phyloP scores from a whole-genome alignment of 2,113 vertebrate species.

The Laterallus jamaicensis region DNA sequence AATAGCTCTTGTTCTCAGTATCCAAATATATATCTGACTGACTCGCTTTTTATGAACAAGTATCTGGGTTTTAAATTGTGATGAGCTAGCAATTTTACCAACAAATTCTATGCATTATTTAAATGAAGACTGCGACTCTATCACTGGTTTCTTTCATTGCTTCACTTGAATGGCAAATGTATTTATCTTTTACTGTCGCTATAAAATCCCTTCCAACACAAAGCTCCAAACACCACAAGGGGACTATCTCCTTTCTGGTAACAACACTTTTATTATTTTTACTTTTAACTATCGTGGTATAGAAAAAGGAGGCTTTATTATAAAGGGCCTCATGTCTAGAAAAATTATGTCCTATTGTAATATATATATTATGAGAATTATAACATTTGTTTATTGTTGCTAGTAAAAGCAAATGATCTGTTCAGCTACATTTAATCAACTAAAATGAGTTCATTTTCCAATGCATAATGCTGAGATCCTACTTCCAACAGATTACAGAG shows the following conservation, averaged over 20 bases:
- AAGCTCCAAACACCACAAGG: neutral
- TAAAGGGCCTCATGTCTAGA: neutral
- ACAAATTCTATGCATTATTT: slow-evolving; percentile 6
- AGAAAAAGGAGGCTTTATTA: neutral
- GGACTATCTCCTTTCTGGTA: slow-evolving; percentile 1
- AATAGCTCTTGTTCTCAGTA: neutral
- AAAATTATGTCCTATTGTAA: neutral
- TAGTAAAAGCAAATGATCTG: slow-evolving; percentile 25
- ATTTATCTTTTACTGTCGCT: slow-evolving; percentile 40
- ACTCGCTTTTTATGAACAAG: neutral
- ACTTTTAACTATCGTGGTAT: neutral
- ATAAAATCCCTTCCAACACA: slow-evolving; percentile 26
- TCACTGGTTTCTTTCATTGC: neutral
- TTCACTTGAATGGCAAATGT: slow-evolving; percentile 1
- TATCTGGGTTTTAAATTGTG: neutral
- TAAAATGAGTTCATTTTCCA: neutral
- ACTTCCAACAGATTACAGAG: neutral
- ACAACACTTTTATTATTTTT: slow-evolving; percentile 1
- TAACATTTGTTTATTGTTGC: slow-evolving; percentile 21
- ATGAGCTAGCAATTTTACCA: neutral
- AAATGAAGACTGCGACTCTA: neutral
- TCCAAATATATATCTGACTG: neutral
- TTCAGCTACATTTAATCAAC: slow-evolving; percentile 5
- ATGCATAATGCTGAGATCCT: neutral
- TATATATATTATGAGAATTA: neutral